Conservation (phyloP, 1,140 invertebrate genomes). For the Drosophila chauvacae region DNA sequence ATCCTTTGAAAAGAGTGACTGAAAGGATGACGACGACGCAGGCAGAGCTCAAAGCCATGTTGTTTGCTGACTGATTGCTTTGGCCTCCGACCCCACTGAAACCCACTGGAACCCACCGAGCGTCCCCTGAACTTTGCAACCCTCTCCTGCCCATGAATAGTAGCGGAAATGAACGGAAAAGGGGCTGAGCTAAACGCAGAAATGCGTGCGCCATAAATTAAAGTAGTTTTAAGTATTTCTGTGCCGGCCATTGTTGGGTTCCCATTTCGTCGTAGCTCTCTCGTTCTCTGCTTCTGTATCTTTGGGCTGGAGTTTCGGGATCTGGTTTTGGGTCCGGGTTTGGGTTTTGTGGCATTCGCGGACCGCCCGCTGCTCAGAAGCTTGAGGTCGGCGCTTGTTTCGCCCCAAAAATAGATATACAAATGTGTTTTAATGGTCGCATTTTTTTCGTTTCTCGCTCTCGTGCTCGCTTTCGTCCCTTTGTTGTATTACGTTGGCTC, state of each 20-base stretch:
- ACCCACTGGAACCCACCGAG: neutral
- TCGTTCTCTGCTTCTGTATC: constrained; percentile 17
- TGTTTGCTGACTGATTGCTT: constrained; percentile 79
- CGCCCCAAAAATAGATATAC: constrained; percentile 80
- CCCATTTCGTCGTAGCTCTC: neutral
- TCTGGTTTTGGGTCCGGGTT: constrained; percentile 18
- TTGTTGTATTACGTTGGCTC: constrained; percentile 50
- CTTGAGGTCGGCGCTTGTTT: constrained; percentile 56
- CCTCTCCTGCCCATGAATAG: constrained; percentile 35
- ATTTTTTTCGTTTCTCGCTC: constrained; percentile 58
- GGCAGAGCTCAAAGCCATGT: constrained; percentile 56
- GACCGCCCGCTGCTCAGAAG: constrained; percentile 47
- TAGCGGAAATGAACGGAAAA: constrained; percentile 49
- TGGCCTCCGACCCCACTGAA: constrained; percentile 31
- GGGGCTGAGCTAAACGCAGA: constrained; percentile 65
- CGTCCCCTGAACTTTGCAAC: neutral
- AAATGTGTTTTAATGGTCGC: constrained; percentile 82
- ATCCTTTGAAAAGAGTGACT: constrained; percentile 36
- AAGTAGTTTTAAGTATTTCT: constrained; percentile 77
- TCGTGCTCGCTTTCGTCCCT: constrained; percentile 17
- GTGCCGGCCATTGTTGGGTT: constrained; percentile 29
- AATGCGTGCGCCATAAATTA: constrained; percentile 81
- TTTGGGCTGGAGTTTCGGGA: constrained; percentile 28
- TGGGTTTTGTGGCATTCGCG: constrained; percentile 39
- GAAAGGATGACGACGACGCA: constrained; percentile 26